Evolutionary conservation across 1,140 invertebrate genomes (phyloP).

Genomic region (Ctenoplectra terminalis): DNA sequence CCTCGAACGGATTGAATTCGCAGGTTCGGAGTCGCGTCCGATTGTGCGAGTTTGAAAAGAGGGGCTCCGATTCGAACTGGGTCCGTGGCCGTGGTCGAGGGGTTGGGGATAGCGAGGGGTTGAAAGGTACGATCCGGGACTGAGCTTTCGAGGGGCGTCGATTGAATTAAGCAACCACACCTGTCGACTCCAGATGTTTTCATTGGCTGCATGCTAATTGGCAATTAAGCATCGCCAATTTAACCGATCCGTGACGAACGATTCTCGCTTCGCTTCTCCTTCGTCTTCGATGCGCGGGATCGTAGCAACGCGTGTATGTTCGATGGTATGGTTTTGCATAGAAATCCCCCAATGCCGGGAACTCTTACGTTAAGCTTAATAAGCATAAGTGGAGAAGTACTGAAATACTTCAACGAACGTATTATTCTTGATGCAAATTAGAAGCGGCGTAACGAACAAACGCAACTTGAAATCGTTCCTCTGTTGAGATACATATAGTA

Average conservation of each 20-base stretch:
- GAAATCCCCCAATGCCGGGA: no score
- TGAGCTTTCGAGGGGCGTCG: slow-evolving; percentile 56
- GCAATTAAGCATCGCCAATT: slow-evolving; percentile 64
- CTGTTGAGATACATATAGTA: no score
- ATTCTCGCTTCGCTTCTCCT: not conserved
- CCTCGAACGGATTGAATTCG: slow-evolving; percentile 53
- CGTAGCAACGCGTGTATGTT: no score
- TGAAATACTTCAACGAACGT: no score
- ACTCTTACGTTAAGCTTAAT: no score
- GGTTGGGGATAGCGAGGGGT: not conserved
- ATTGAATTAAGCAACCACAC: slow-evolving; percentile 67
- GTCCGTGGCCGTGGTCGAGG: not conserved
- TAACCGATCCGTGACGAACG: slow-evolving; percentile 17
- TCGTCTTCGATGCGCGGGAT: not conserved
- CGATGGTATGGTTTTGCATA: no score
- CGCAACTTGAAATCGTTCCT: no score
- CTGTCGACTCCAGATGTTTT: slow-evolving; percentile 72
- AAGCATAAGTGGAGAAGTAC: no score
- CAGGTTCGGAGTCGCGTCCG: slow-evolving; percentile 16
- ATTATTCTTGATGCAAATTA: no score
- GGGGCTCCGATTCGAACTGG: not conserved
- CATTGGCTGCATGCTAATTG: slow-evolving; percentile 72
- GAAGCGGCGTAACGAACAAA: no score
- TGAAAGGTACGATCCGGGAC: slow-evolving; percentile 39
- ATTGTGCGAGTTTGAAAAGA: slow-evolving; percentile 2